These are phyloP conservation scores for Graphium colonna DNA, from an alignment of 2,888 invertebrate genomes.

Conservation along the genomic window DNA sequence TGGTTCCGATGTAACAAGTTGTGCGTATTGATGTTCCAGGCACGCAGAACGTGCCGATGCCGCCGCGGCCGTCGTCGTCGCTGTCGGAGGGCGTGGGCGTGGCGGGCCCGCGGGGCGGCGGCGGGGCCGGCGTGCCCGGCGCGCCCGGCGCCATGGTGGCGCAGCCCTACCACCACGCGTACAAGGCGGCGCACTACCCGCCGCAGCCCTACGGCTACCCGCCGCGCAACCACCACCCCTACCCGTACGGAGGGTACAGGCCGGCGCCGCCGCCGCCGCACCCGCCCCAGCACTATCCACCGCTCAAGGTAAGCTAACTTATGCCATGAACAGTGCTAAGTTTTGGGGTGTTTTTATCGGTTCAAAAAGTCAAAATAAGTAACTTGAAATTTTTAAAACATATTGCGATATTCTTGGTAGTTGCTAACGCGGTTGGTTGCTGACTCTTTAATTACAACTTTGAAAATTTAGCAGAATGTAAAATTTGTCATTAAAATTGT, in stretches of 20 bases:
- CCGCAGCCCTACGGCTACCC: constrained; percentile 70
- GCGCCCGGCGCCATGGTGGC: constrained; percentile 63
- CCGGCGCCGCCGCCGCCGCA: constrained; percentile 68
- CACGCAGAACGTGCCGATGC: constrained; percentile 97
- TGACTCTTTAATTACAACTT: no score
- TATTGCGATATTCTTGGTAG: no score
- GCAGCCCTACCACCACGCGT: constrained; percentile 65
- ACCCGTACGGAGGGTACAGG: constrained; percentile 64
- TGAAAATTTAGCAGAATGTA: no score
- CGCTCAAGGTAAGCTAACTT: constrained; percentile 70
- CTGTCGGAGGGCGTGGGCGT: constrained; percentile 79
- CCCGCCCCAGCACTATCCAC: constrained; percentile 68
- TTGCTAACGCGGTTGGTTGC: no score
- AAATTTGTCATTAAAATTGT: no score
- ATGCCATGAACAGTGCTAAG: no score
- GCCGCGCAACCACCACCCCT: constrained; percentile 73
- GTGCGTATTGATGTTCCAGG: constrained; percentile 70
- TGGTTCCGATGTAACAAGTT: not conserved
- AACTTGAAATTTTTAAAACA: no score
- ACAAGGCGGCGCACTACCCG: constrained; percentile 72
- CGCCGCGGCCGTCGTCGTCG: constrained; percentile 94
- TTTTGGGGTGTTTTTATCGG: no score
- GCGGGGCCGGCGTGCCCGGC: constrained; percentile 36
- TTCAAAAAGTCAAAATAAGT: no score
- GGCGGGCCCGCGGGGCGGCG: constrained; percentile 50